Evolutionary conservation across 1,140 invertebrate genomes (phyloP).

Genomic region (Dinothrombium tinctorium): DNA sequence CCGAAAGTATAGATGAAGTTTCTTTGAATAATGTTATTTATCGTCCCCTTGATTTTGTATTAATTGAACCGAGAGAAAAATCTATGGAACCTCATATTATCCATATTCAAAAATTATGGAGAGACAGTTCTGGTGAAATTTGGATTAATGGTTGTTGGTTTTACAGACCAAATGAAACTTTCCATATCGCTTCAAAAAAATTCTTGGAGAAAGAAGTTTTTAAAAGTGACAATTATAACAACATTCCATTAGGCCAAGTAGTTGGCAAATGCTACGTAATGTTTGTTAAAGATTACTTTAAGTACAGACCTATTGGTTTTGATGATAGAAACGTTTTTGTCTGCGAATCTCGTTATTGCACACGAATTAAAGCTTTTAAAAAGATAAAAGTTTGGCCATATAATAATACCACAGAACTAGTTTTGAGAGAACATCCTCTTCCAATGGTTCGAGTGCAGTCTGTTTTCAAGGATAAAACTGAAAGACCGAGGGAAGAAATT

Average conservation of each 20-base stretch:
- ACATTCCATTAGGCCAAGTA: conserved; percentile 59
- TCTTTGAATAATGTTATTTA: conserved; percentile 46
- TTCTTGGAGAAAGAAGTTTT: conserved; percentile 77
- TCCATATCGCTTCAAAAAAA: conserved; percentile 75
- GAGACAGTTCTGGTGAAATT: conserved; percentile 43
- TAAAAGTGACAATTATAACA: conserved; percentile 65
- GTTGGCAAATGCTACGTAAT: conserved; percentile 79
- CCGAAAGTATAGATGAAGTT: conserved; percentile 21
- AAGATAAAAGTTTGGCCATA: conserved; percentile 55
- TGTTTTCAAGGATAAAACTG: conserved; percentile 68
- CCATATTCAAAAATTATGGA: conserved; percentile 64
- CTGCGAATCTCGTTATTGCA: conserved; percentile 81
- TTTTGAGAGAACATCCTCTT: conserved; percentile 43
- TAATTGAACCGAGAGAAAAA: conserved; percentile 46
- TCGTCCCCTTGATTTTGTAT: conserved; percentile 67
- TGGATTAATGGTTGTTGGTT: conserved; percentile 74
- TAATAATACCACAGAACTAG: conserved; percentile 7
- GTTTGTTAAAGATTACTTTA: conserved; percentile 84
- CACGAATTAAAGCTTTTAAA: conserved; percentile 60
- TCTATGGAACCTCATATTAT: conserved; percentile 61
- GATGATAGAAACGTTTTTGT: conserved; percentile 86
- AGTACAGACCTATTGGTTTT: conserved; percentile 51
- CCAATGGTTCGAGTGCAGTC: conserved; percentile 68
- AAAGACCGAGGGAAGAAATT: conserved; percentile 70
- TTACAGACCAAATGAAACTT: conserved; percentile 73